A percentile compares a stretch with the other conserved stretches of the same genome.
Evolutionary conservation across 2,113 vertebrate species (phyloP).

Genomic region (Ptychochromis oligacanthus): DNA sequence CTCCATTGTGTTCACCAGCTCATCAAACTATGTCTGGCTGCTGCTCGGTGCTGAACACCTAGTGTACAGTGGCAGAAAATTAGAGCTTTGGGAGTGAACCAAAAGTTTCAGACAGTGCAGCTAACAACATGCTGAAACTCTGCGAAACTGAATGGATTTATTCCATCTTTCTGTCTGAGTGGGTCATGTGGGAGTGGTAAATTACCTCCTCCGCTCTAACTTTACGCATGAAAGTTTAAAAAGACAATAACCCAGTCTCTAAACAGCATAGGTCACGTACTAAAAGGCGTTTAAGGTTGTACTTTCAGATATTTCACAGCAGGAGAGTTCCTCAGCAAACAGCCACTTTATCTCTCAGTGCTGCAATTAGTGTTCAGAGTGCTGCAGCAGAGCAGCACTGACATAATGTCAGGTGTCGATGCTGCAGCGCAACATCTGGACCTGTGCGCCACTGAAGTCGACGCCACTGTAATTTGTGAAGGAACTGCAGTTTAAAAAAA

Average conservation of each 20-base stretch:
- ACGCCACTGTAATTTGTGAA: constrained; percentile 73
- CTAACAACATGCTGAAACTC: not conserved
- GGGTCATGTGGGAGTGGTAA: rapidly evolving
- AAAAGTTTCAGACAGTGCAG: not conserved
- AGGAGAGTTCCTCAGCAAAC: constrained; percentile 14
- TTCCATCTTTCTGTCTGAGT: no score
- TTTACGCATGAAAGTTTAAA: not conserved
- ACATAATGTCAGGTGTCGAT: constrained; percentile 24
- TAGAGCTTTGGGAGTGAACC: not conserved
- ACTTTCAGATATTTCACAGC: not conserved
- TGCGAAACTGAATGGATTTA: not conserved
- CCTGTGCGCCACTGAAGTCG: not conserved
- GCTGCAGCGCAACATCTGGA: constrained; percentile 70
- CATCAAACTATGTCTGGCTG: not conserved
- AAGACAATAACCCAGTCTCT: not conserved
- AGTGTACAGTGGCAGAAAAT: not conserved
- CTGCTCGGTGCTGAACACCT: not conserved
- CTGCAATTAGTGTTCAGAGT: constrained; percentile 52
- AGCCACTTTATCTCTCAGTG: constrained; percentile 20
- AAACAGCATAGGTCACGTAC: not conserved
- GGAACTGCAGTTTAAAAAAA: constrained; percentile 33
- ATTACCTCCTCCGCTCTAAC: not conserved
- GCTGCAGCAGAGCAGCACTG: constrained; percentile 29
- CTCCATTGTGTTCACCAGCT: not conserved
- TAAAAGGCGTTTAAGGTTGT: not conserved